Evolutionary conservation across 2,113 vertebrate species (phyloP), one percentile per base, ranked within the genome.

Genomic region (Mesoclemmys tuberculata): DNA sequence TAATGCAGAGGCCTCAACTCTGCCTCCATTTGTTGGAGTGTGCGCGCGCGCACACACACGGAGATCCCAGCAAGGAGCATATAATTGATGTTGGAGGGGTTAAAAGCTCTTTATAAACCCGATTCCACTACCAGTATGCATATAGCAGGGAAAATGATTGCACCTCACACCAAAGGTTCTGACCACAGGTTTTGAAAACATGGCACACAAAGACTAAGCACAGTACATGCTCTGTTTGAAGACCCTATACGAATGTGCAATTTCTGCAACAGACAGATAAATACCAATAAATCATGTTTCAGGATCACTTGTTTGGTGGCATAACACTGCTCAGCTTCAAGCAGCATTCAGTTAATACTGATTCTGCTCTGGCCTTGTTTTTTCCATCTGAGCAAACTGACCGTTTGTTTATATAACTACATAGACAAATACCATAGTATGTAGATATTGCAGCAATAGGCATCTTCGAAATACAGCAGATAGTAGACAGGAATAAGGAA

Each of bases 261-360:
- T 88, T 58, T 56, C 2, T 41, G 1, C 14, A 91, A 81, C 24
- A 56, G 31, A 1, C 55, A 48, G n/a, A 18, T 31, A 80, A 86
- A 78, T 49, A 77, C 26, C 27, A 80, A n/a, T 68, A 38, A 74
- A 48, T 86, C 61, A 46, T 78, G 27, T 41, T 77, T 4, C 1
- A 14, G 24, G 82, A 13, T 14, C n/a, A 5, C 54, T 86, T 85
- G 84, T 84, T 86, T 41, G 56, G 46, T 31, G 24, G 52, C 49
- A 90, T 61, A 95, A 94, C 19, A 88, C 82, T 86, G 80, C 82
- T 85, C 56, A 87, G 48, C 87, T 88, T 91, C 56, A 77, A 93
- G 81, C 51, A 29, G 3, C 44, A 86, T 95, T 84, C 46, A 90
- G n/a, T 58, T 1, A 1, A 48, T 49, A 78, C 16, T 19, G 35